Conservation (phyloP, 2,113 vertebrate genomes). For the Peromyscus maniculatus region DNA sequence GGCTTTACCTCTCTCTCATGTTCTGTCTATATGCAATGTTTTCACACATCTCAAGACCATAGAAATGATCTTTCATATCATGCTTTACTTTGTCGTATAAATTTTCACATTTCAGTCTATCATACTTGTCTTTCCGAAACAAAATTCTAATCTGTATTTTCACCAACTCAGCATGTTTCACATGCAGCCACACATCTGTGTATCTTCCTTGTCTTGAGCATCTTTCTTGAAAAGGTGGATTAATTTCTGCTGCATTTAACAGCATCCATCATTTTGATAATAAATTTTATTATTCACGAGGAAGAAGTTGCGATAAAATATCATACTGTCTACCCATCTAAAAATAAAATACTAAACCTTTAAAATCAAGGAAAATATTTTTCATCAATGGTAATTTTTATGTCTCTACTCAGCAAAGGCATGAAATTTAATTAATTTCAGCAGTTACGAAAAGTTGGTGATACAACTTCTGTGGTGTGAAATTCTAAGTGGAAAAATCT, state of each 20-base stretch:
- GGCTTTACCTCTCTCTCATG: not conserved
- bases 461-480: conserved; percentile 3
- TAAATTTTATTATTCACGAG: not conserved
- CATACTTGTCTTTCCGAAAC: not conserved
- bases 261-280: not conserved
- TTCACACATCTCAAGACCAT: not conserved
- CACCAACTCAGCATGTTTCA: not conserved
- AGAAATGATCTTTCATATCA: not conserved
- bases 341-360: not conserved
- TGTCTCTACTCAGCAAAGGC: not conserved
- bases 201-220: not conserved
- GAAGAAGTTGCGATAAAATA: not conserved
- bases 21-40: not conserved
- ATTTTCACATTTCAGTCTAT: not conserved
- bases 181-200: not conserved
- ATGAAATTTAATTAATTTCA: not conserved
- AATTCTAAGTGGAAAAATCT: conserved; percentile 40
- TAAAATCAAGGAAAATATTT: not conserved
- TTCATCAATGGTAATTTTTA: not conserved
- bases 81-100: not conserved
- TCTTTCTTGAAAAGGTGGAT: not conserved
- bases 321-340: not conserved
- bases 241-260: not conserved
- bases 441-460: conserved; percentile 3
- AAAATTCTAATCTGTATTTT: not conserved